phyloP scores from a whole-genome alignment of 2,888 invertebrate species.

The Lypha dubia region DNA sequence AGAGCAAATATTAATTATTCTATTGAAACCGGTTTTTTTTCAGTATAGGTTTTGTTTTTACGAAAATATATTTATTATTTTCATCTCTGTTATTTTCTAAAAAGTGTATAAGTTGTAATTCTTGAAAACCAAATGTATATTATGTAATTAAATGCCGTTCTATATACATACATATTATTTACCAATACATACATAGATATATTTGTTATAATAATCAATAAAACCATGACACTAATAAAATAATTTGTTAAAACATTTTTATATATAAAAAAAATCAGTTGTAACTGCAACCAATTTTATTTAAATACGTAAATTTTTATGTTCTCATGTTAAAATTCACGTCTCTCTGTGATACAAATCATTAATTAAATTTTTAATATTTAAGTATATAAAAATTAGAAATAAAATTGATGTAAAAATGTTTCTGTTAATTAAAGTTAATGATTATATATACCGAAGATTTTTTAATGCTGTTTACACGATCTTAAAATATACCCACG shows the following conservation, averaged over 20 bases:
- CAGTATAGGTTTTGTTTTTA: too few species aligned
- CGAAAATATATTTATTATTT: too few species aligned
- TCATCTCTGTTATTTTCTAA: background rate
- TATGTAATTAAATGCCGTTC: background rate
- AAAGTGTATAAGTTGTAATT: background rate
- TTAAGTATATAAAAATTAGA: conserved; percentile 28
- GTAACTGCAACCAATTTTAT: conserved; percentile 11
- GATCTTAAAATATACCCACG: too few species aligned
- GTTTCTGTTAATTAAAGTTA: conserved; percentile 28
- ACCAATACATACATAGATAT: background rate
- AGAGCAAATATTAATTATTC: too few species aligned
- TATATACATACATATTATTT: background rate
- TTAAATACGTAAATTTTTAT: background rate
- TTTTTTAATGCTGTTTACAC: too few species aligned
- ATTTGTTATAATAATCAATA: conserved; percentile 2
- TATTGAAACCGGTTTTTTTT: too few species aligned
- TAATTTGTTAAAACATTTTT: conserved; percentile 42
- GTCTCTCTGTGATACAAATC: conserved; percentile 79
- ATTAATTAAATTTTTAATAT: conserved; percentile 63
- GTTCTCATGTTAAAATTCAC: conserved; percentile 71
- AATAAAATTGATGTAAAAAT: conserved; percentile 43
- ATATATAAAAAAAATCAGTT: background rate
- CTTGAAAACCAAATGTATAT: background rate
- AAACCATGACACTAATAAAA: conserved; percentile 48
- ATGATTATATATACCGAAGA: background rate